Base-by-base conservation (phyloP, 2,797 vertebrate species). In the Leptoclinus maculatus region DNA sequence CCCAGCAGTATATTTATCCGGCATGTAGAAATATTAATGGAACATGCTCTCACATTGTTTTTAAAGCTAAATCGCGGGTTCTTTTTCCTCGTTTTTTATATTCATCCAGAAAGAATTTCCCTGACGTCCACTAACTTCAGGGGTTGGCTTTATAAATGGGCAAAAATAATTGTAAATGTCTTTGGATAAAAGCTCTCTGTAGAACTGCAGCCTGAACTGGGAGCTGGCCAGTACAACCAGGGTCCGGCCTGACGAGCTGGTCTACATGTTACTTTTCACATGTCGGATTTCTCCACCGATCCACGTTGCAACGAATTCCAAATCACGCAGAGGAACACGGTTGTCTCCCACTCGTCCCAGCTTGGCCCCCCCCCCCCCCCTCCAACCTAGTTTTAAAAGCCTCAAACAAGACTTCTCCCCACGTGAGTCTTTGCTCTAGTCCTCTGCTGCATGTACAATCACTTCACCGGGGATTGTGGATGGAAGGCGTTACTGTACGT, bases 381-480 rank as follows among this genome's bases (percentile, higher is more conserved):
- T 32, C 27, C 47, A 21, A 38, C 13, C 25, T 21, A 27, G 66
- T 32, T 64, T 69, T 79, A 51, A 82, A 83, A 75, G 34, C 27
- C 53, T 79, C 39, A 14, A 76, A 65, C 68, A 45, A 38, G 72
- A 23, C 74, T 68, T 70, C 78, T 73, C 70, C 53, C 59, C 64
- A 8, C 51, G 56, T 16, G 69, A 49, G 47, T 71, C 75, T 89
- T 86, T 89, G 82, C 87, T 83, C 75, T 54, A 3, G 74, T 81
- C 49, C 70, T 82, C 69, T 63, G 75, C 80, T 78, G 85, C 66
- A 67, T 64, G 51, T 60, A 23, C 59, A 77, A 71, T 27, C 1
- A 59, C 73, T 43, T 66, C 59, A 54, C 32, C 41, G 66, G 59
- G 54, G 62, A 25, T 2, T 32, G 66, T 12, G 59, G 39, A 27